Percentiles rank a stretch among this genome's conserved stretches.
phyloP scores from a whole-genome alignment of 2,888 invertebrate genomes.

The Eugnorisma glareosa region DNA sequence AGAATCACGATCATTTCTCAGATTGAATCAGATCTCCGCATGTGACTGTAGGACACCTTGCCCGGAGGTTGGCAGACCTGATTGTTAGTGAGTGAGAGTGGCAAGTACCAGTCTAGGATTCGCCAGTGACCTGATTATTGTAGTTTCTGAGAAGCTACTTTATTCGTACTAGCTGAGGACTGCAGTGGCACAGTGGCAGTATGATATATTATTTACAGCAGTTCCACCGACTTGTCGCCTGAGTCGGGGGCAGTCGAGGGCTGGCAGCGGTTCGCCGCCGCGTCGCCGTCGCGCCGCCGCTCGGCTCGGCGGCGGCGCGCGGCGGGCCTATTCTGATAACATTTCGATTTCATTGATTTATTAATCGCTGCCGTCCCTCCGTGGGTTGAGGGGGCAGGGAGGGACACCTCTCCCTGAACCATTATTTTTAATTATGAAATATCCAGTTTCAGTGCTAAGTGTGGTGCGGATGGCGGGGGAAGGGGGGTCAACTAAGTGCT shows the following conservation, averaged over 20 bases:
- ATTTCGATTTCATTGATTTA: constrained; percentile 65
- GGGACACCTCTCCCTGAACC: constrained; percentile 16
- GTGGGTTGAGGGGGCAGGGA: background rate
- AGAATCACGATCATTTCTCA: constrained; percentile 13
- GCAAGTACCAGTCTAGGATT: background rate
- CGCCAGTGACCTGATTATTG: background rate
- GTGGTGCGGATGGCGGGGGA: background rate
- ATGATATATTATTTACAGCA: constrained; percentile 27
- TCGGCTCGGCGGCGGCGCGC: background rate
- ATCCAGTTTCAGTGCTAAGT: constrained; percentile 38
- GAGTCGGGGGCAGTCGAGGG: background rate
- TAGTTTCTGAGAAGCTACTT: constrained; percentile 5
- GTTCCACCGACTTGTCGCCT: constrained; percentile 9
- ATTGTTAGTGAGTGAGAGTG: background rate
- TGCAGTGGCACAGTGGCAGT: constrained; percentile 21
- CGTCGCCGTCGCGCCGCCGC: background rate
- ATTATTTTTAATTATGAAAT: constrained; percentile 61
- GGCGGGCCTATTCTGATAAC: constrained; percentile 38
- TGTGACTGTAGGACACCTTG: background rate
- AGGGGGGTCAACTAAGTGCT: background rate
- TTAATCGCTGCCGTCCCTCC: constrained; percentile 33
- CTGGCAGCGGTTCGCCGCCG: constrained; percentile 16
- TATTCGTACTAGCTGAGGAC: background rate
- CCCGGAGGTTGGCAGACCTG: background rate
- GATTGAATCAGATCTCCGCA: background rate